A percentile compares a stretch with the other conserved stretches of the same genome.
Evolutionary conservation across 2,113 vertebrate species (phyloP).

Genomic region (Arothron firmamentum): DNA sequence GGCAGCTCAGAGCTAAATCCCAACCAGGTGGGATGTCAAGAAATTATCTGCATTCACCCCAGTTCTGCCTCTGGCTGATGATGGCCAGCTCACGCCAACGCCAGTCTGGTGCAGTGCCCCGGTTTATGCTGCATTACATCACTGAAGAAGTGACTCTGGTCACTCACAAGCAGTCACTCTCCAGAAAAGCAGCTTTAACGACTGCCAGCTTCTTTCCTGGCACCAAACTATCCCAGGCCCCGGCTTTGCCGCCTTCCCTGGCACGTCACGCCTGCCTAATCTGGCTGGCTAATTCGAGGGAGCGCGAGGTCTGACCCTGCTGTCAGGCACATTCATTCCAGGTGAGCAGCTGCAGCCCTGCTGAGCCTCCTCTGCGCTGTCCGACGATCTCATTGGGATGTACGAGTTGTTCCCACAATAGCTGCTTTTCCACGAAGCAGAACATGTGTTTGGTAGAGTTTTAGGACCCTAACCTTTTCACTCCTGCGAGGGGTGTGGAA

Average conservation of each 20-base stretch:
- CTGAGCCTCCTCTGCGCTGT: background rate
- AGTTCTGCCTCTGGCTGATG: conserved; percentile 18
- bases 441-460: too few species aligned
- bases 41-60: conserved; percentile 23
- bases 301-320: conserved; percentile 28
- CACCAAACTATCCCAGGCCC: conserved; percentile 46
- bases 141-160: conserved; percentile 26
- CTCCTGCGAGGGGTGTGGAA: too few species aligned
- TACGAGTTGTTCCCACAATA: too few species aligned
- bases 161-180: conserved; percentile 25
- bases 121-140: conserved; percentile 14
- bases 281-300: conserved; percentile 45
- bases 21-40: conserved; percentile 28
- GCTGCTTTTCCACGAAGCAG: too few species aligned
- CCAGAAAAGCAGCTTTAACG: conserved; percentile 26
- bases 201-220: conserved; percentile 48
- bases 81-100: conserved; percentile 4
- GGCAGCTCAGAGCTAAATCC: conserved; percentile 1
- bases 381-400: background rate
- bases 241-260: conserved; percentile 51
- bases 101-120: conserved; percentile 6
- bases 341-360: background rate
- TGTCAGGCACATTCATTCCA: conserved; percentile 38
- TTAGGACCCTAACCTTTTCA: too few species aligned
- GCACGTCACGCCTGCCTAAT: conserved; percentile 53